Evolutionary conservation across 1,140 invertebrate genomes (phyloP).

Genomic region (Drosophila virilis): DNA sequence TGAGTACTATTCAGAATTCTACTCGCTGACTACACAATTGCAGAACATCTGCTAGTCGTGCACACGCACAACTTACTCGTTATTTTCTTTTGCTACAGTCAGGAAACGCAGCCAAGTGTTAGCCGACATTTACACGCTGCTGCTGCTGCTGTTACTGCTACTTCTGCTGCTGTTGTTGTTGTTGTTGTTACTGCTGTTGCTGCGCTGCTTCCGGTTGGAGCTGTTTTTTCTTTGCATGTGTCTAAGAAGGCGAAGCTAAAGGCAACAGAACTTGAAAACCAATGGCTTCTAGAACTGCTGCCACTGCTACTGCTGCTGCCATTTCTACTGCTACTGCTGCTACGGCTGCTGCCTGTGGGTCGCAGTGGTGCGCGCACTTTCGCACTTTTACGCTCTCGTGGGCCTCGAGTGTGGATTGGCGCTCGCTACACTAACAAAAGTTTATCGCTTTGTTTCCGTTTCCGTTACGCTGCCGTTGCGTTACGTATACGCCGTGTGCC

Average conservation of each 20-base stretch:
- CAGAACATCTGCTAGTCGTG: neutral
- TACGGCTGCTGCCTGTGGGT: conserved; percentile 14
- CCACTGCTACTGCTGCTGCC: conserved; percentile 11
- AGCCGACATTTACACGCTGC: conserved; percentile 74
- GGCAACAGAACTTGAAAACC: conserved; percentile 36
- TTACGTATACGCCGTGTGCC: conserved; percentile 47
- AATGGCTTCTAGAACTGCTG: conserved; percentile 19
- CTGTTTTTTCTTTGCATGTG: conserved; percentile 29
- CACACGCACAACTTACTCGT: neutral
- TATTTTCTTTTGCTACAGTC: conserved; percentile 7
- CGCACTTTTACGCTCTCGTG: conserved; percentile 73
- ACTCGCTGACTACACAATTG: no score
- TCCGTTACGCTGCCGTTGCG: conserved; percentile 70
- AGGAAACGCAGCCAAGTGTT: conserved; percentile 71
- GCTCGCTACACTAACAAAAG: conserved; percentile 69
- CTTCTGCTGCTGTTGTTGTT: conserved; percentile 1
- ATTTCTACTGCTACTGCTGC: neutral
- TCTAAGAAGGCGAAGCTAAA: conserved; percentile 31
- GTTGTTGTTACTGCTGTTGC: conserved; percentile 8
- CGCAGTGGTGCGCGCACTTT: conserved; percentile 58
- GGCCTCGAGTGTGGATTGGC: conserved; percentile 63
- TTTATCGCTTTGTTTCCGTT: conserved; percentile 80
- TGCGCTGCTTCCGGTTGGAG: conserved; percentile 49
- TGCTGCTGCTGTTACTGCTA: conserved; percentile 17
- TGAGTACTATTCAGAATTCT: no score